These are phyloP conservation scores for Crypturellus tataupa DNA, from an alignment of 2,797 vertebrate genomes.

Conservation along the genomic window DNA sequence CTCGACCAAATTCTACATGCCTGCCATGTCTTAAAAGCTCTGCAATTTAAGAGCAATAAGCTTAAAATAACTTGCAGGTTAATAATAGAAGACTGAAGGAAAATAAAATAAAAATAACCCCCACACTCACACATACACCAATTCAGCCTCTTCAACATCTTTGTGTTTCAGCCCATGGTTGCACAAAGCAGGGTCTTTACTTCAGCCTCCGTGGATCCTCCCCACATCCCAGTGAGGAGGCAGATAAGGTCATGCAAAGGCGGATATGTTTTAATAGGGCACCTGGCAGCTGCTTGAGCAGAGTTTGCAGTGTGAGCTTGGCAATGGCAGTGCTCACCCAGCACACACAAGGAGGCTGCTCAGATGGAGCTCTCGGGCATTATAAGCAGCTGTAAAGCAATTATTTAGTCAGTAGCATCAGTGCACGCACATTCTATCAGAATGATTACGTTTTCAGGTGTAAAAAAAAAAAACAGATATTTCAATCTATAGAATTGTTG, in stretches of 20 bases:
- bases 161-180: background rate
- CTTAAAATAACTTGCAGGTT: constrained; percentile 28
- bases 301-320: background rate
- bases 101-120: too few species aligned
- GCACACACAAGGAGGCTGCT: fast-evolving
- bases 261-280: too few species aligned
- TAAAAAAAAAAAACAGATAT: background rate
- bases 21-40: background rate
- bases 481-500: background rate
- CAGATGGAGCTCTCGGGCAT: background rate
- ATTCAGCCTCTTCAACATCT: too few species aligned
- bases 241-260: fast-evolving
- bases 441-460: background rate
- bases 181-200: background rate
- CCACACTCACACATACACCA: too few species aligned
- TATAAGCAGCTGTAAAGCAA: background rate
- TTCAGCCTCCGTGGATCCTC: background rate
- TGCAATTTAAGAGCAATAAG: constrained; percentile 31
- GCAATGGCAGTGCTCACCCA: fast-evolving
- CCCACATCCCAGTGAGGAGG: background rate
- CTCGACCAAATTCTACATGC: background rate
- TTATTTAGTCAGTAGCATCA: fast-evolving
- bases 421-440: background rate
- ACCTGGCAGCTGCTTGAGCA: too few species aligned
- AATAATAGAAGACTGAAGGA: background rate